These are phyloP conservation scores for Macropus fuliginosus DNA, from an alignment of 2,797 vertebrate species.

Conservation along the genomic window DNA sequence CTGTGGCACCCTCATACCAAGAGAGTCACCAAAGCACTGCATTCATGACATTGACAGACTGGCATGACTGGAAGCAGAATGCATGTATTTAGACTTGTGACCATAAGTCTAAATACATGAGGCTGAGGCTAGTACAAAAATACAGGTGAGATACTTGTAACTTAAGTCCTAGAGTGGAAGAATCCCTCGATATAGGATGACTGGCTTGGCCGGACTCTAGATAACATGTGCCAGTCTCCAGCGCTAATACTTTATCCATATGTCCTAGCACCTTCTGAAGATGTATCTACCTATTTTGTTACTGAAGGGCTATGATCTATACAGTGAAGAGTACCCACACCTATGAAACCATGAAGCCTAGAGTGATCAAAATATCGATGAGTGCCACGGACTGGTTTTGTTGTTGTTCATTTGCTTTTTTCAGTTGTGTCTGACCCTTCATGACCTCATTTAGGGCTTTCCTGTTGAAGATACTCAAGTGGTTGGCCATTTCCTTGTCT, in stretches of 20 bases:
- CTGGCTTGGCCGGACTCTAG: neutral
- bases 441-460: too few species aligned
- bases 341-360: neutral
- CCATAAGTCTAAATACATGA: neutral
- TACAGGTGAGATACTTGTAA: neutral
- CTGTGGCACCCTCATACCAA: neutral
- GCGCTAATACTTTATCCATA: neutral
- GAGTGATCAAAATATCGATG: neutral
- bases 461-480: too few species aligned
- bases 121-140: too few species aligned
- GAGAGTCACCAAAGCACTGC: neutral
- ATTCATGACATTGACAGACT: neutral
- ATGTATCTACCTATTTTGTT: neutral
- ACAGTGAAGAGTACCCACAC: neutral
- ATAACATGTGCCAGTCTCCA: neutral
- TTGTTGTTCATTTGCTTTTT: too few species aligned
- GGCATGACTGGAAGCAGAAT: neutral
- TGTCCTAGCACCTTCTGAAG: neutral
- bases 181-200: neutral
- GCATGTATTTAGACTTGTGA: neutral
- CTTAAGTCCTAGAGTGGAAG: neutral
- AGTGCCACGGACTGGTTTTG: too few species aligned
- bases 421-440: too few species aligned
- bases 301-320: neutral
- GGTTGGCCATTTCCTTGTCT: too few species aligned